A percentile compares a stretch with the other conserved stretches of the same genome.
phyloP scores from a whole-genome alignment of 2,113 vertebrate species.

The Zosterops pallidus region DNA sequence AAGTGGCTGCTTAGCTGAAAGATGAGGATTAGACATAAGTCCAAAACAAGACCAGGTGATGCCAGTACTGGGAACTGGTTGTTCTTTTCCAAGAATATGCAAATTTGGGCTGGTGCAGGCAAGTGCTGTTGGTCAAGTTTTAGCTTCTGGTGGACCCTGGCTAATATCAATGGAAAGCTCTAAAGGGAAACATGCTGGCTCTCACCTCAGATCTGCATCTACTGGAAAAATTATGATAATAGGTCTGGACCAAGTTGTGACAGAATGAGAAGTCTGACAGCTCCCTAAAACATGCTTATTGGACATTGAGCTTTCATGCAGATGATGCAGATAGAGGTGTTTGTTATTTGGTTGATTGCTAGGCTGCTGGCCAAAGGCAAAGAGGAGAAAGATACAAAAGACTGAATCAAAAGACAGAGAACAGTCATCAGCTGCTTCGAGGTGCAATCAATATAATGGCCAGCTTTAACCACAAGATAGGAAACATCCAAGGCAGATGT shows the following conservation, averaged over 20 bases:
- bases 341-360: neutral
- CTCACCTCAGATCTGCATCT: neutral
- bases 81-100: neutral
- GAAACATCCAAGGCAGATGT: neutral
- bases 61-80: neutral
- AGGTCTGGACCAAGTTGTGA: neutral
- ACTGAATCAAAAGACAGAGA: neutral
- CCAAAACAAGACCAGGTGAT: neutral
- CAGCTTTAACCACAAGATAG: neutral
- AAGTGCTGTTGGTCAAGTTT: neutral
- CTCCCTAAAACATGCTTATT: neutral
- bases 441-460: neutral
- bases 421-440: neutral
- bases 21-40: neutral
- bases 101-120: neutral
- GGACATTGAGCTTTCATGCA: neutral
- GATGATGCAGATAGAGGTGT: neutral
- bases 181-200: neutral
- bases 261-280: neutral
- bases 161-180: neutral
- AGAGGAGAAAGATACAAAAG: neutral
- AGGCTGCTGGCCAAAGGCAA: neutral
- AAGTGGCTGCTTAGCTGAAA: neutral
- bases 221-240: neutral
- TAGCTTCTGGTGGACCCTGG: neutral